Conservation (phyloP, 2,113 vertebrate genomes). For the Atherinomorus stipes region DNA sequence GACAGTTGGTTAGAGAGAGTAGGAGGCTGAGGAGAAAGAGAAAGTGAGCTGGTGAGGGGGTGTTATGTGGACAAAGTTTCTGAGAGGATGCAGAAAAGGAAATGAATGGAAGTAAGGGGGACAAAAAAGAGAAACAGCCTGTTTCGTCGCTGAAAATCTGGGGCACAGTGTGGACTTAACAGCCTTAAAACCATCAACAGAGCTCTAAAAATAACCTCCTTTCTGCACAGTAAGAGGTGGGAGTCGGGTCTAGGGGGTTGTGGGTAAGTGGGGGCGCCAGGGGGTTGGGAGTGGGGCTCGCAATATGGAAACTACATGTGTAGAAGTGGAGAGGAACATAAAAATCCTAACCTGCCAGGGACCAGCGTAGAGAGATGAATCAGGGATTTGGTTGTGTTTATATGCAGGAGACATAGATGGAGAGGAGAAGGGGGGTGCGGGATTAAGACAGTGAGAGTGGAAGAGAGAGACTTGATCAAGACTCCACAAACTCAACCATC, state of each 20-base stretch:
- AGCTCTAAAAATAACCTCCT: conserved; percentile 89
- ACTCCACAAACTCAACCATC: not conserved
- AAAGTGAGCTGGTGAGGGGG: conserved; percentile 44
- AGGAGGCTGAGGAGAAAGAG: conserved; percentile 24
- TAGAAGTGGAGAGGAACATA: conserved; percentile 62
- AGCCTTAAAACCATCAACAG: conserved; percentile 87
- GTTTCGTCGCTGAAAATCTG: conserved; percentile 88
- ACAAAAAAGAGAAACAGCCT: conserved; percentile 68
- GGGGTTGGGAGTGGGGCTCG: conserved; percentile 47
- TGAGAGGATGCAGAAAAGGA: conserved; percentile 62
- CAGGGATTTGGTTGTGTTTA: conserved; percentile 24
- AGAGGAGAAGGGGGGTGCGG: not conserved
- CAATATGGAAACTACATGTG: conserved; percentile 43
- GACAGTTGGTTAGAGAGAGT: conserved; percentile 26
- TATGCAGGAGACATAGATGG: not conserved
- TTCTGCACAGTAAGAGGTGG: conserved; percentile 68
- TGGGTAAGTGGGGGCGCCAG: conserved; percentile 57
- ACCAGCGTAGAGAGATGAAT: conserved; percentile 47
- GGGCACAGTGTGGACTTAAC: conserved; percentile 86
- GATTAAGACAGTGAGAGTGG: conserved; percentile 28
- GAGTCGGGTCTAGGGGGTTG: conserved; percentile 44
- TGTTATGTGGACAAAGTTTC: conserved; percentile 45
- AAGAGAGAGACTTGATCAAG: not conserved
- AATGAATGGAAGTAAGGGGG: conserved; percentile 61
- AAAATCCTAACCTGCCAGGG: conserved; percentile 41